Evolutionary conservation across 1,140 invertebrate species (phyloP).

Genomic region (Acyrthosiphon pisum): DNA sequence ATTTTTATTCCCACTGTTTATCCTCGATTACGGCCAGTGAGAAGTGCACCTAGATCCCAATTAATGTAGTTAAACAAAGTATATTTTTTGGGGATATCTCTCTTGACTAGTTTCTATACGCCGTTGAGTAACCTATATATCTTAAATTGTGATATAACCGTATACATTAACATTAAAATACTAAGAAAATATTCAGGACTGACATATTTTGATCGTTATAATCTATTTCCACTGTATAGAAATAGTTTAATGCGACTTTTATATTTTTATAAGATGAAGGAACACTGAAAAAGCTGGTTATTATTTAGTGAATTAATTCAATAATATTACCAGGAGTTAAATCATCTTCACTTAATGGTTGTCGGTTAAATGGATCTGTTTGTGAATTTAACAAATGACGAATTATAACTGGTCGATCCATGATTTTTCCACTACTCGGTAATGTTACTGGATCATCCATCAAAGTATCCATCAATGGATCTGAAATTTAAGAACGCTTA

Average conservation of each 20-base stretch:
- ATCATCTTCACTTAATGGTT: constrained; percentile 89
- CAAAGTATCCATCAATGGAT: constrained; percentile 96
- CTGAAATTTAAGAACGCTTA: constrained; percentile 64
- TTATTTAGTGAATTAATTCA: neutral
- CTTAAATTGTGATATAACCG: no score
- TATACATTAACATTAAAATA: neutral
- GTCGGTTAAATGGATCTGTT: constrained; percentile 96
- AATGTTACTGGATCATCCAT: constrained; percentile 96
- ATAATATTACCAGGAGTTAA: constrained; percentile 73
- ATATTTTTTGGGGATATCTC: no score
- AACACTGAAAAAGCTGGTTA: neutral
- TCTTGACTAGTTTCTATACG: no score
- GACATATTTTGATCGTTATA: neutral
- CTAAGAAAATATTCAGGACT: neutral
- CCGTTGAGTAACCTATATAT: no score
- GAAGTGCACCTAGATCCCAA: no score
- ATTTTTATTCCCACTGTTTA: no score
- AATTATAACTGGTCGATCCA: constrained; percentile 94
- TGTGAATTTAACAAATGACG: constrained; percentile 93
- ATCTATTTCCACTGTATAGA: neutral
- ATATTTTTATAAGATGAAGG: neutral
- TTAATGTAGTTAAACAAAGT: no score
- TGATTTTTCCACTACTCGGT: constrained; percentile 87
- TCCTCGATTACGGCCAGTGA: no score
- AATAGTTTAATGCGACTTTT: neutral